phyloP scores from a whole-genome alignment of 2,797 vertebrate genomes.

The Diplodus puntazzo region DNA sequence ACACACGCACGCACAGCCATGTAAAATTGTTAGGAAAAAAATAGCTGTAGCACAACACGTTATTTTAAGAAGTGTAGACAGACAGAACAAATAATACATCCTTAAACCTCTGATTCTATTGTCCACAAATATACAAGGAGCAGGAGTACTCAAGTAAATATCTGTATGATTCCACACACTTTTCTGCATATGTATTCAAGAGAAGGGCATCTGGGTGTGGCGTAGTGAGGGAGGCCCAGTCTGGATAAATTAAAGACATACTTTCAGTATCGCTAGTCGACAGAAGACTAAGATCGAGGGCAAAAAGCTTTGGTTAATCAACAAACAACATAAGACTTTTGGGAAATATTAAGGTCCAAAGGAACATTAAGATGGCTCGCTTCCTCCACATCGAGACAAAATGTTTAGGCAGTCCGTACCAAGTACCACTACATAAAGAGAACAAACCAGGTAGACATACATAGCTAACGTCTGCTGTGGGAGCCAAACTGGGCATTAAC shows the following conservation, averaged over 20 bases:
- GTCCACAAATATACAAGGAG: slow-evolving; percentile 74
- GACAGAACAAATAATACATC: slow-evolving; percentile 69
- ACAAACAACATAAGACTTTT: slow-evolving; percentile 66
- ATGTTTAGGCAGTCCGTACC: slow-evolving; percentile 49
- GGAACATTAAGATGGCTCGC: slow-evolving; percentile 61
- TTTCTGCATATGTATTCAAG: slow-evolving; percentile 77
- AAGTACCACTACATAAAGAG: slow-evolving; percentile 66
- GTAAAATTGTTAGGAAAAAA: slow-evolving; percentile 73
- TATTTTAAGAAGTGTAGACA: slow-evolving; percentile 68
- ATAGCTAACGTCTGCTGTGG: slow-evolving; percentile 49
- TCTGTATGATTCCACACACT: slow-evolving; percentile 73
- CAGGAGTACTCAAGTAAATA: slow-evolving; percentile 82
- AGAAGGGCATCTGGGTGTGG: slow-evolving; percentile 71
- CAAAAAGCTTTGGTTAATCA: slow-evolving; percentile 75
- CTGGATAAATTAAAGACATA: slow-evolving; percentile 64
- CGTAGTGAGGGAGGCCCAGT: slow-evolving; percentile 66
- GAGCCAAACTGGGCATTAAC: slow-evolving; percentile 66
- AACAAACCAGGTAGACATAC: slow-evolving; percentile 48
- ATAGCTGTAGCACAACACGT: slow-evolving; percentile 73
- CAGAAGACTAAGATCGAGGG: slow-evolving; percentile 46
- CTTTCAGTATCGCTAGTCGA: slow-evolving; percentile 55
- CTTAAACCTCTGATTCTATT: slow-evolving; percentile 76
- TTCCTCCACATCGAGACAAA: slow-evolving; percentile 52
- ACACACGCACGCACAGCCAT: slow-evolving; percentile 59
- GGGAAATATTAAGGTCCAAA: slow-evolving; percentile 62